Percentiles rank a stretch among this genome's conserved stretches.
These are phyloP conservation scores for Caranx ignobilis DNA, from an alignment of 2,113 vertebrate genomes.

Conservation along the genomic window DNA sequence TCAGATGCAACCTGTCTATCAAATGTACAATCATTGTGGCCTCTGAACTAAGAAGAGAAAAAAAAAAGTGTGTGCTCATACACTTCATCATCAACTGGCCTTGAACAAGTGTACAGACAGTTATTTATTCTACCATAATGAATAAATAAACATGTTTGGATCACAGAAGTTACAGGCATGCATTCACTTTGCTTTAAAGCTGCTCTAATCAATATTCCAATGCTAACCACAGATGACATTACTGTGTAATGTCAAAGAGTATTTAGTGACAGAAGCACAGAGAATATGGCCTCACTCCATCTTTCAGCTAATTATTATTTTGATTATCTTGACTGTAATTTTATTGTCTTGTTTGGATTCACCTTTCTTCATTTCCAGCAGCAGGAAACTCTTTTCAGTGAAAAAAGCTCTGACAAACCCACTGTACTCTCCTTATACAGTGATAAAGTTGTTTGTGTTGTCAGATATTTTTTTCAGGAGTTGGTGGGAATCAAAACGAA, in stretches of 20 bases:
- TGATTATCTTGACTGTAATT: background rate
- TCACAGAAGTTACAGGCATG: background rate
- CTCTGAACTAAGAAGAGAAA: background rate
- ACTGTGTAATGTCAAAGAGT: background rate
- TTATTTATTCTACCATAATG: background rate
- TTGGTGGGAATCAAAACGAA: background rate
- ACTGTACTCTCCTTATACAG: background rate
- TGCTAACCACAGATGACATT: background rate
- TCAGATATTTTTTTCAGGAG: background rate
- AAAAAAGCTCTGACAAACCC: background rate
- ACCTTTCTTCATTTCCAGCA: background rate
- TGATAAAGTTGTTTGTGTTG: too few species aligned
- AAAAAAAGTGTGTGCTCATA: background rate
- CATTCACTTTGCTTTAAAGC: background rate
- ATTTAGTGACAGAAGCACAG: background rate
- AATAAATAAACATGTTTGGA: too few species aligned
- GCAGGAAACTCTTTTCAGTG: background rate
- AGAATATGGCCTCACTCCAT: background rate
- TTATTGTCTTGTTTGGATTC: background rate
- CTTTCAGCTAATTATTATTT: background rate
- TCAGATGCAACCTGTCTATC: slow-evolving; percentile 1
- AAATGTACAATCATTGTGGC: background rate
- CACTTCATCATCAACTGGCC: too few species aligned
- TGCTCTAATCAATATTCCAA: background rate
- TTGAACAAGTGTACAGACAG: background rate